Evolutionary conservation across 1,140 invertebrate genomes (phyloP).

Genomic region (Tetramorium alpestre): DNA sequence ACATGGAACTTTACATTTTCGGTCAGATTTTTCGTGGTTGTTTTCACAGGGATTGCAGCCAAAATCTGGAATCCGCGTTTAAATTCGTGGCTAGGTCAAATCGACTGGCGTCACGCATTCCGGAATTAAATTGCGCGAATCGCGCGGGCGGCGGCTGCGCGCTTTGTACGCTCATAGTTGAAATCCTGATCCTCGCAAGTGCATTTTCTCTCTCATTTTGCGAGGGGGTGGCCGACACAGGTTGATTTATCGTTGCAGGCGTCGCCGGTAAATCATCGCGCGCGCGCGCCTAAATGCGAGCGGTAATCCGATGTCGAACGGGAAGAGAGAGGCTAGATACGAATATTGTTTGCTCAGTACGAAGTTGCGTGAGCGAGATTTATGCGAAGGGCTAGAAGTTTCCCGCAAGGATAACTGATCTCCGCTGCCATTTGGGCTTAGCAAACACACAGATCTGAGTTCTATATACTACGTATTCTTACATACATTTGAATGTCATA

Average conservation of each 20-base stretch:
- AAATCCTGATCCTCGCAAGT: constrained; percentile 47
- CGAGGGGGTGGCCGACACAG: not conserved
- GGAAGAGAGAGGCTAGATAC: constrained; percentile 26
- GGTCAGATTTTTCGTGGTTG: not conserved
- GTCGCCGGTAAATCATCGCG: constrained; percentile 42
- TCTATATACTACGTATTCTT: not conserved
- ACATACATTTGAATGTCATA: not conserved
- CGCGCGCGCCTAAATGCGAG: not conserved
- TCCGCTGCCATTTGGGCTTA: not conserved
- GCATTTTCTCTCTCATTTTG: not conserved
- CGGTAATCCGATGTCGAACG: constrained; percentile 53
- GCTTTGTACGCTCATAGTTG: constrained; percentile 15
- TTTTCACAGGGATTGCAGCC: constrained; percentile 7
- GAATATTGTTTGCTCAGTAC: constrained; percentile 16
- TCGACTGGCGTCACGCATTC: constrained; percentile 10
- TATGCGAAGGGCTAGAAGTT: not conserved
- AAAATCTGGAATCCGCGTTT: constrained; percentile 8
- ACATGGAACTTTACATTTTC: not conserved
- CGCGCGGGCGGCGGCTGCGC: not conserved
- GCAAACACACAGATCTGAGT: not conserved
- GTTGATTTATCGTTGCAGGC: constrained; percentile 34
- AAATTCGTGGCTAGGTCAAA: constrained; percentile 25
- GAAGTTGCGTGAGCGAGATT: constrained; percentile 43
- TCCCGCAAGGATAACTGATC: not conserved
- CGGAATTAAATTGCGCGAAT: constrained; percentile 39